Percentiles rank a stretch among this genome's conserved stretches.
phyloP scores from a whole-genome alignment of 2,888 invertebrate genomes.

The Nomada goodeniana region DNA sequence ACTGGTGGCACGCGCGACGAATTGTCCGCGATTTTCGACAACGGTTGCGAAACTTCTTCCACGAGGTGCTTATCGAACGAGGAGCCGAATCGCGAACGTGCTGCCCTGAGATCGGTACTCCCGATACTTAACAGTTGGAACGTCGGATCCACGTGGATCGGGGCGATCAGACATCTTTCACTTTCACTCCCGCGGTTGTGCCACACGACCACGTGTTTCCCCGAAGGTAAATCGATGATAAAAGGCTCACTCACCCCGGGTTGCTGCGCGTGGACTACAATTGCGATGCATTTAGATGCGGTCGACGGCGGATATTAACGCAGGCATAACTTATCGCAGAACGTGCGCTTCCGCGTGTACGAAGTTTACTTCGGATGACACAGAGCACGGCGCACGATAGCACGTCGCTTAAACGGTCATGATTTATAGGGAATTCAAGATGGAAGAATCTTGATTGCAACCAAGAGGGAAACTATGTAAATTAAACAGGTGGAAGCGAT shows the following conservation, averaged over 20 bases:
- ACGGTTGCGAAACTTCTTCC: slow-evolving; percentile 3
- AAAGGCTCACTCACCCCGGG: neutral
- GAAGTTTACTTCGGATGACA: neutral
- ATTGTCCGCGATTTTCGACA: neutral
- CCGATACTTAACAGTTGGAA: slow-evolving; percentile 58
- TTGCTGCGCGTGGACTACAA: slow-evolving; percentile 4
- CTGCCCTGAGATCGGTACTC: slow-evolving; percentile 31
- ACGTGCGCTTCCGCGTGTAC: neutral
- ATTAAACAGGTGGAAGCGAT: neutral
- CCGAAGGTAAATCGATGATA: slow-evolving; percentile 50
- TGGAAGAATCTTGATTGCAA: no score
- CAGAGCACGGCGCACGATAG: no score
- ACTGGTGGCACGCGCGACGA: neutral
- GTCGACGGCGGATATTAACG: neutral
- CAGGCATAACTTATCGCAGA: neutral
- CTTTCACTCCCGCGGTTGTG: slow-evolving; percentile 69
- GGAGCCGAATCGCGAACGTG: slow-evolving; percentile 12
- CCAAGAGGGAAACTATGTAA: no score
- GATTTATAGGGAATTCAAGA: no score
- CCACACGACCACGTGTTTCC: slow-evolving; percentile 67
- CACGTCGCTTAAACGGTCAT: no score
- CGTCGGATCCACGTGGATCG: slow-evolving; percentile 69
- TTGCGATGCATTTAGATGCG: neutral
- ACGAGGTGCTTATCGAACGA: slow-evolving; percentile 1
- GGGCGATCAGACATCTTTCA: slow-evolving; percentile 66